Percentiles rank a stretch among this genome's conserved stretches.
Conservation (phyloP, 2,888 invertebrate genomes). For the Rhodophaea formosa region DNA sequence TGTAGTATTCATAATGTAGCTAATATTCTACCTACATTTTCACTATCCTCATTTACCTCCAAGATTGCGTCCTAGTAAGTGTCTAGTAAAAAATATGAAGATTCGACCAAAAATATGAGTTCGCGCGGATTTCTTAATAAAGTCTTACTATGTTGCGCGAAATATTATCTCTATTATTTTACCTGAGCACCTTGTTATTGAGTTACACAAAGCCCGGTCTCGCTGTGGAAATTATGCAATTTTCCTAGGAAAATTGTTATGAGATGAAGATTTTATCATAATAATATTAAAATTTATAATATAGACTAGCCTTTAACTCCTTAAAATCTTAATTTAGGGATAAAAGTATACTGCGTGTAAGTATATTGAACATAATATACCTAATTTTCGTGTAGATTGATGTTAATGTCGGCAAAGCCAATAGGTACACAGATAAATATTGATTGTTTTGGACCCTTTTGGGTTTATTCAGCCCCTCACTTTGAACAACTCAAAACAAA, state of each 20-base stretch:
- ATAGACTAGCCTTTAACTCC: no score
- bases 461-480: no score
- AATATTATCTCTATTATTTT: slow-evolving; percentile 3
- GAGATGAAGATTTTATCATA: not conserved
- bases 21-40: not conserved
- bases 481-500: no score
- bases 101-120: slow-evolving; percentile 3
- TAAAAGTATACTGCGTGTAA: no score
- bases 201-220: not conserved
- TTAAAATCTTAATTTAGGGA: no score
- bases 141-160: slow-evolving; percentile 7
- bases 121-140: slow-evolving; percentile 3
- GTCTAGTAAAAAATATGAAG: not conserved
- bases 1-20: not conserved
- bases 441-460: no score
- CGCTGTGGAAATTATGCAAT: not conserved
- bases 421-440: no score
- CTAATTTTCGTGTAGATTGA: no score
- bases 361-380: no score
- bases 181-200: not conserved
- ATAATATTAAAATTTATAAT: not conserved
- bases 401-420: no score
- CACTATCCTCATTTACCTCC: not conserved
- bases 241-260: not conserved
- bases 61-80: not conserved